These are phyloP conservation scores for Plusia festucae DNA, from an alignment of 2,888 invertebrate species.

Conservation along the genomic window DNA sequence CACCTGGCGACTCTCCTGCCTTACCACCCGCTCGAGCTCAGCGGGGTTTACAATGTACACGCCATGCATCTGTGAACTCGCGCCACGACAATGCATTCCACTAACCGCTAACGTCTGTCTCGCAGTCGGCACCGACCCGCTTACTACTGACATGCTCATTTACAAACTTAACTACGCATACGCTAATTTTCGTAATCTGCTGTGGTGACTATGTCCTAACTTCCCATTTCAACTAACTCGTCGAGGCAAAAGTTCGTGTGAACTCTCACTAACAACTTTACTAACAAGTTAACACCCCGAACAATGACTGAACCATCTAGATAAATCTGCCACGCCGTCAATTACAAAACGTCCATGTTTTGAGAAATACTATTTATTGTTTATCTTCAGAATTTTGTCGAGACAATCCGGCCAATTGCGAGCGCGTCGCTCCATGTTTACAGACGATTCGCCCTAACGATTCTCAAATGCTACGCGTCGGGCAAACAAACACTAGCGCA, in stretches of 20 bases:
- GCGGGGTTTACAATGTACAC: slow-evolving; percentile 92
- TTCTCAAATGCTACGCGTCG: slow-evolving; percentile 87
- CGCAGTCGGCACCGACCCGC: slow-evolving; percentile 75
- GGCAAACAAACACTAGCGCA: slow-evolving; percentile 82
- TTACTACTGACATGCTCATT: slow-evolving; percentile 75
- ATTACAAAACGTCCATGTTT: slow-evolving; percentile 87
- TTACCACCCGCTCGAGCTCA: slow-evolving; percentile 91
- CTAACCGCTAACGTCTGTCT: slow-evolving; percentile 79
- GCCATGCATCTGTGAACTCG: slow-evolving; percentile 94
- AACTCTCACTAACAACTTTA: slow-evolving; percentile 86
- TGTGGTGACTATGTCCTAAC: slow-evolving; percentile 83
- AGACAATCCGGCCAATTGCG: slow-evolving; percentile 83
- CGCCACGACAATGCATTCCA: slow-evolving; percentile 88
- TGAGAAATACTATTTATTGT: slow-evolving; percentile 84
- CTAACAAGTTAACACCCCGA: slow-evolving; percentile 86
- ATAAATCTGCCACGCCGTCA: slow-evolving; percentile 84
- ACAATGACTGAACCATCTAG: slow-evolving; percentile 89
- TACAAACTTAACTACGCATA: slow-evolving; percentile 77
- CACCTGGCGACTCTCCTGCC: slow-evolving; percentile 90
- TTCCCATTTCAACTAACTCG: slow-evolving; percentile 82
- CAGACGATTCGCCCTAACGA: slow-evolving; percentile 86
- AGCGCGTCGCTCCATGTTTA: slow-evolving; percentile 82
- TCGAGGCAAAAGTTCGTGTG: slow-evolving; percentile 82
- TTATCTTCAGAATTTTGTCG: slow-evolving; percentile 82
- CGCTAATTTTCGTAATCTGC: slow-evolving; percentile 79